Conservation (phyloP, 2,113 vertebrate genomes). For the Meles meles region DNA sequence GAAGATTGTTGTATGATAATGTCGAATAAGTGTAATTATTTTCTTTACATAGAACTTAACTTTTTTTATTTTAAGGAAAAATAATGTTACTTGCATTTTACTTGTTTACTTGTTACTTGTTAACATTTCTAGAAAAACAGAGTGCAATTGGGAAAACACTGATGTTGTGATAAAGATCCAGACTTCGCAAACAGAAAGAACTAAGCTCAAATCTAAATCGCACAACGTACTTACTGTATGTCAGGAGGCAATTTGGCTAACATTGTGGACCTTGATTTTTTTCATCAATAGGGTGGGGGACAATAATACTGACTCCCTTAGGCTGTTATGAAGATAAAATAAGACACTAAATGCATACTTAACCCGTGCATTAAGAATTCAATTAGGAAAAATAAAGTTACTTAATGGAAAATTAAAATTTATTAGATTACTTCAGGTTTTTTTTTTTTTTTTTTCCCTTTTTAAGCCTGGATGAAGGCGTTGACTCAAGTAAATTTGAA, state of each 20-base stretch:
- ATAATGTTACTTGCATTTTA: neutral
- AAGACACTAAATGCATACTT: neutral
- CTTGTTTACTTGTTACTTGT: neutral
- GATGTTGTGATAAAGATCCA: neutral
- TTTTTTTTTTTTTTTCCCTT: neutral
- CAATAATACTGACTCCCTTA: neutral
- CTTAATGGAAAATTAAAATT: constrained; percentile 1
- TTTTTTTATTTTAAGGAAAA: neutral
- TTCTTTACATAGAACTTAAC: neutral
- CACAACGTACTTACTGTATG: neutral
- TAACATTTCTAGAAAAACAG: neutral
- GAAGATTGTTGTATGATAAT: neutral
- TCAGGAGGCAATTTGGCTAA: neutral
- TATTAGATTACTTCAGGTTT: neutral
- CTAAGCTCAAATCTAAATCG: neutral
- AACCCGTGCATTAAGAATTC: neutral
- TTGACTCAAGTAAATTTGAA: neutral
- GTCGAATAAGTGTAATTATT: neutral
- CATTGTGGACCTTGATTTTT: neutral
- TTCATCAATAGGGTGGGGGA: neutral
- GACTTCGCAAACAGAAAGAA: neutral
- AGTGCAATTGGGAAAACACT: neutral
- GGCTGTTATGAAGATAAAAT: neutral
- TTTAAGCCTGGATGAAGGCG: neutral
- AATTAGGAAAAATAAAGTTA: neutral